A percentile compares a stretch with the other conserved stretches of the same genome.
Conservation (phyloP, 2,888 invertebrate genomes). For the Pheosia gnoma region DNA sequence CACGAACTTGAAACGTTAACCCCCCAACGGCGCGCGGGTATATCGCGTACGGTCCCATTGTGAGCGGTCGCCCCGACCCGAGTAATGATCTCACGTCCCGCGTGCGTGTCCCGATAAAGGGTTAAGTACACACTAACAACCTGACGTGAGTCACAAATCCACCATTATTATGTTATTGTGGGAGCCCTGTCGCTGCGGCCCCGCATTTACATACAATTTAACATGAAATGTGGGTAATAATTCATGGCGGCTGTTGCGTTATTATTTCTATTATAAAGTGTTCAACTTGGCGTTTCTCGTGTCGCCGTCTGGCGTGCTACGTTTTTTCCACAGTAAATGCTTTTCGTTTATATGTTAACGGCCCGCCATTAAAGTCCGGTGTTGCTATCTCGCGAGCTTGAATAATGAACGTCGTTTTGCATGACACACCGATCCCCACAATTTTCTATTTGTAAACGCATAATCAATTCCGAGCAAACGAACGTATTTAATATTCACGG, state of each 20-base stretch:
- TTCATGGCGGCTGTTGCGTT: constrained; percentile 76
- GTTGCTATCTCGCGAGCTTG: constrained; percentile 51
- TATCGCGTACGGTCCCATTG: constrained; percentile 52
- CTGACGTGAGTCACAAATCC: constrained; percentile 83
- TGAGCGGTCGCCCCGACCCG: constrained; percentile 65
- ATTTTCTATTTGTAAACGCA: constrained; percentile 11
- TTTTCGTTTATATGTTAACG: constrained; percentile 63
- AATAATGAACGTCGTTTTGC: constrained; percentile 59
- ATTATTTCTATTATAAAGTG: constrained; percentile 82
- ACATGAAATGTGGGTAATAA: constrained; percentile 83
- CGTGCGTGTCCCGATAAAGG: constrained; percentile 83
- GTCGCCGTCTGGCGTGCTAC: constrained; percentile 68
- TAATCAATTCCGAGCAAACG: constrained; percentile 55
- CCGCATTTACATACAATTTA: constrained; percentile 83
- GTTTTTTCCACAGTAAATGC: constrained; percentile 51
- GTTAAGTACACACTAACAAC: constrained; percentile 83
- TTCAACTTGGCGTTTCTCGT: constrained; percentile 74
- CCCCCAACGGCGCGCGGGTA: constrained; percentile 41
- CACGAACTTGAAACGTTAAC: constrained; percentile 45
- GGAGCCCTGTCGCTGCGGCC: constrained; percentile 77
- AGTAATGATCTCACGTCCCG: constrained; percentile 81
- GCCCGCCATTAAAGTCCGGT: constrained; percentile 58
- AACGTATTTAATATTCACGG: constrained; percentile 47
- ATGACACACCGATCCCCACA: constrained; percentile 42
- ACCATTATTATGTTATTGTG: constrained; percentile 84